Conservation (phyloP, 2,797 vertebrate genomes). For the Gymnoscopelus microlampas region DNA sequence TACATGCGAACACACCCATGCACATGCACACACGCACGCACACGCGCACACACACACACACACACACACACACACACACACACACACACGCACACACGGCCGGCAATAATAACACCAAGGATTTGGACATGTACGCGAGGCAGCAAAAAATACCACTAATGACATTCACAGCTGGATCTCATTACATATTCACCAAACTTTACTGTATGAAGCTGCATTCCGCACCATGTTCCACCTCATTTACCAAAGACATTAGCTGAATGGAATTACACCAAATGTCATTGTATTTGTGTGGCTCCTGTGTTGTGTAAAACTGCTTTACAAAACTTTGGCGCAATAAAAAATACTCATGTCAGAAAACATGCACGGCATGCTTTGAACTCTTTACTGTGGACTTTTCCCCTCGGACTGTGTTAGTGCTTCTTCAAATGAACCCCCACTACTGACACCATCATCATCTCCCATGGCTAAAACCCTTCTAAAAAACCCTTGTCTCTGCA, state of each 20-base stretch:
- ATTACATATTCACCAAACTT: slow-evolving; percentile 10
- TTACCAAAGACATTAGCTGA: slow-evolving; percentile 1
- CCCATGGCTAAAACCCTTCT: background rate
- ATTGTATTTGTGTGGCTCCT: background rate
- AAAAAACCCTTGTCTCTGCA: background rate
- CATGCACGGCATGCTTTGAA: too few relatives aligned
- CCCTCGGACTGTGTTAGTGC: too few relatives aligned
- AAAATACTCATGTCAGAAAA: too few relatives aligned
- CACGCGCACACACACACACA: background rate
- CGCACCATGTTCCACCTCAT: background rate
- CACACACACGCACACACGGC: background rate
- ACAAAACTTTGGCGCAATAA: too few relatives aligned
- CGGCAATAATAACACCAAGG: too few relatives aligned
- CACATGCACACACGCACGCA: background rate
- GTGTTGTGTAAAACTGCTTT: background rate
- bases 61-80: background rate
- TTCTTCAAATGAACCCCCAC: too few relatives aligned
- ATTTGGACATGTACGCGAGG: too few relatives aligned
- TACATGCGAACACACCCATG: background rate
- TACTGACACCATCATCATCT: too few relatives aligned
- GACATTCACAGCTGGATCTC: slow-evolving; percentile 20
- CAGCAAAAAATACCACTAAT: background rate
- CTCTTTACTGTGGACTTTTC: too few relatives aligned
- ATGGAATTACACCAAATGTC: background rate
- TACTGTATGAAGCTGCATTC: background rate